Percentiles rank a stretch among this genome's conserved stretches.
These are phyloP conservation scores for Chrysaora quinquecirrha DNA, from an alignment of 30 jellyfish, hydroid and myxozoan genomes.

Conservation along the genomic window DNA sequence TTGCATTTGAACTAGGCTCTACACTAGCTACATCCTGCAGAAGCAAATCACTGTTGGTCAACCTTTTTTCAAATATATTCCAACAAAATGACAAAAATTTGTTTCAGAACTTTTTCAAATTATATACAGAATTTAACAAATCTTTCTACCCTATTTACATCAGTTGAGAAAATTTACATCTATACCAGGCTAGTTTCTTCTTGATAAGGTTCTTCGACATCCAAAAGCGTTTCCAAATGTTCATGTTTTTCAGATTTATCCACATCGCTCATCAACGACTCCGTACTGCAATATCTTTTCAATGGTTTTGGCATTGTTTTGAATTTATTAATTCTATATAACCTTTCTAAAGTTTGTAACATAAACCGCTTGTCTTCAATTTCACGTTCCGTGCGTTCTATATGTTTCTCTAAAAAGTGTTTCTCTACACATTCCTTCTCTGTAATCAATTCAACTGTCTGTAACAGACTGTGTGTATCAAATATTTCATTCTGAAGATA, in stretches of 20 bases:
- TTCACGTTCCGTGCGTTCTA: slow-evolving; percentile 17
- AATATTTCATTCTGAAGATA: slow-evolving; percentile 33
- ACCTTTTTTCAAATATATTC: too few species aligned
- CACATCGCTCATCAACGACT: slow-evolving; percentile 42
- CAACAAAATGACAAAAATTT: too few species aligned
- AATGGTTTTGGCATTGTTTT: slow-evolving; percentile 50
- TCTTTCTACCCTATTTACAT: too few species aligned
- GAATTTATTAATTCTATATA: slow-evolving; percentile 45
- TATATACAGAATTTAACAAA: too few species aligned
- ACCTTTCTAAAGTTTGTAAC: slow-evolving; percentile 31
- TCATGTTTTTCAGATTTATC: slow-evolving; percentile 4
- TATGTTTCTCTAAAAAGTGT: slow-evolving; percentile 2
- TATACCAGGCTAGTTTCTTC: slow-evolving; percentile 62
- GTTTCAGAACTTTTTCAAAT: too few species aligned
- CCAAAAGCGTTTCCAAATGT: slow-evolving; percentile 13
- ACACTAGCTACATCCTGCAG: too few species aligned
- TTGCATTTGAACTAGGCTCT: too few species aligned
- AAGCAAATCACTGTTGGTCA: too few species aligned
- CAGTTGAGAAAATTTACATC: too few species aligned
- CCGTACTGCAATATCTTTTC: slow-evolving; percentile 68
- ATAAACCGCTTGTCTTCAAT: slow-evolving; percentile 21
- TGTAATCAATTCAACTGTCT: slow-evolving; percentile 34
- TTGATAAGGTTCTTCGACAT: slow-evolving; percentile 21
- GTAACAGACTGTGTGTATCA: slow-evolving; percentile 38
- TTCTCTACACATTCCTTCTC: slow-evolving; percentile 46